Percentiles rank a stretch among this genome's conserved stretches.
phyloP scores from a whole-genome alignment of 1,140 invertebrate genomes.

The Papilio polytes region DNA sequence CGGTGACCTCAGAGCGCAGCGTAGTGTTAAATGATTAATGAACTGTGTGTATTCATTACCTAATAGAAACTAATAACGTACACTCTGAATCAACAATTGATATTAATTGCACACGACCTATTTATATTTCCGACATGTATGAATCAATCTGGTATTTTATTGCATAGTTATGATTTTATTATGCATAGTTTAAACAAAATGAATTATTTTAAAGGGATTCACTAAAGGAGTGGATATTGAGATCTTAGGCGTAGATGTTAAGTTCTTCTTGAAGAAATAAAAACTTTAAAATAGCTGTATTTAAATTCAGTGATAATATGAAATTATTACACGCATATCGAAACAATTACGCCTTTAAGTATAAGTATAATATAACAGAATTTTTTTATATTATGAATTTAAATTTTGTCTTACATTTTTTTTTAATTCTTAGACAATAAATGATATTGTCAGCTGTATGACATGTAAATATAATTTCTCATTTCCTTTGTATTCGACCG shows the following conservation, averaged over 20 bases:
- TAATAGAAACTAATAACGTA: conserved; percentile 22
- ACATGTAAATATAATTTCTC: no score
- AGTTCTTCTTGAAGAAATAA: background rate
- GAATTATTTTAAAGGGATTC: background rate
- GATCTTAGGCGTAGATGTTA: no score
- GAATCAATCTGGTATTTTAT: background rate
- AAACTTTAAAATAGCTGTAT: background rate
- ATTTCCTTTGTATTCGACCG: background rate
- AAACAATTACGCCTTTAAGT: no score
- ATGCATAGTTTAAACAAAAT: background rate
- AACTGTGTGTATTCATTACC: conserved; percentile 19
- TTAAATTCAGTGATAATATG: no score
- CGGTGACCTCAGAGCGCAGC: background rate
- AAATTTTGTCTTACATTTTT: no score
- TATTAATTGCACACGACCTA: conserved; percentile 9
- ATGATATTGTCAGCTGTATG: no score
- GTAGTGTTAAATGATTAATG: conserved; percentile 26
- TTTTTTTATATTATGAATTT: no score
- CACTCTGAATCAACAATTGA: background rate
- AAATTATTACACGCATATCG: no score
- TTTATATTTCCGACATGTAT: background rate
- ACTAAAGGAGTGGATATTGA: no score
- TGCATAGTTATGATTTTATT: no score
- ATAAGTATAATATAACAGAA: no score
- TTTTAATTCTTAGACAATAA: no score